Percentiles rank a stretch among this genome's conserved stretches.
Conservation (phyloP, 2,888 invertebrate genomes). For the Cephus runcator region DNA sequence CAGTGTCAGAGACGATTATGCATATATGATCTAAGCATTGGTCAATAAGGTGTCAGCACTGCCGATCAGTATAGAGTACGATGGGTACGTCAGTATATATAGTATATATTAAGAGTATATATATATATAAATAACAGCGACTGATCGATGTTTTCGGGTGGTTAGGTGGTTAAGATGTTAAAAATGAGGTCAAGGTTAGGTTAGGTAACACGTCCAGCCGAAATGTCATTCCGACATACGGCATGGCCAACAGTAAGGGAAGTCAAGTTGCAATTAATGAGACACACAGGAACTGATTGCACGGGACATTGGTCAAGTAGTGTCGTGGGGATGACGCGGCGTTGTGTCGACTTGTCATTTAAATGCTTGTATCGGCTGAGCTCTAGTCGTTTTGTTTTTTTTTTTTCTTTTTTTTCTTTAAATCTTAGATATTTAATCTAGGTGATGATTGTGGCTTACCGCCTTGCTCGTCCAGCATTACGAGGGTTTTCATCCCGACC, state of each 20-base stretch:
- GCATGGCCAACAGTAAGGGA: background rate
- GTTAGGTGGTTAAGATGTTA: conserved; percentile 1
- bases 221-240: background rate
- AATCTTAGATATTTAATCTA: conserved; percentile 45
- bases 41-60: conserved; percentile 49
- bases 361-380: conserved; percentile 26
- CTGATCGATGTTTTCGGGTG: conserved; percentile 9
- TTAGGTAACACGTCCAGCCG: background rate
- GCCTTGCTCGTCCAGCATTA: conserved; percentile 99
- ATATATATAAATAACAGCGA: conserved; percentile 6
- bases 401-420: conserved; percentile 7
- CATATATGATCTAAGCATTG: conserved; percentile 36
- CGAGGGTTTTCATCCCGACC: conserved; percentile 99
- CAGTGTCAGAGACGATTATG: conserved; percentile 9
- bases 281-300: background rate
- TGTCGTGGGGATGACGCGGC: conserved; percentile 11
- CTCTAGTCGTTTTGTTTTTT: conserved; percentile 10
- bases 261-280: background rate
- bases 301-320: background rate
- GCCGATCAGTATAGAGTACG: background rate
- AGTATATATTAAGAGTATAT: conserved; percentile 6
- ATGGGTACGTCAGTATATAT: background rate
- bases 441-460: conserved; percentile 81
- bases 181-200: background rate
- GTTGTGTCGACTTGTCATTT: conserved; percentile 35